Evolutionary conservation across 2,797 vertebrate genomes (phyloP), one percentile per base, ranked within the genome.

Genomic region (Chelon auratus): DNA sequence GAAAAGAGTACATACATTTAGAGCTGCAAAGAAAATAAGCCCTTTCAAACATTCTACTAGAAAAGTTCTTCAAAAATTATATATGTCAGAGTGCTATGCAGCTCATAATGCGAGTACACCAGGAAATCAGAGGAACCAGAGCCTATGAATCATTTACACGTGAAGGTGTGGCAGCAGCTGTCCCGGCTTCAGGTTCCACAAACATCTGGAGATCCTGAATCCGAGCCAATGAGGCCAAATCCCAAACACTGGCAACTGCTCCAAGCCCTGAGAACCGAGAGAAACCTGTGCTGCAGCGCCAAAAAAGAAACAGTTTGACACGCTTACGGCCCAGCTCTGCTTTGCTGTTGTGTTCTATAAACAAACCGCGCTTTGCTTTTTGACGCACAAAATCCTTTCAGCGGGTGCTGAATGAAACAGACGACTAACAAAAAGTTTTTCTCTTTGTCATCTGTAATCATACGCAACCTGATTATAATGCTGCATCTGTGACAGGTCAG

Each of bases 181-280:
- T 57, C 55, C 48, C 70, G 71, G 76, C 68, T 77, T 72, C 58
- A 39, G 75, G 79, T 85, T 80, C 63, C 52, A 6, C n/a, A 72
- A 77, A 87, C 86, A 90, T 86, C 88, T 90, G 88, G 78, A 81
- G 42, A 85, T 57, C 14, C 56, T 83, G 80, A 79, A 83, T 74
- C 53, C 7, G 56, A 82, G 83, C 89, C 89, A 90, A 84, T 22
- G 61, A 72, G 71, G 77, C 55, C 67, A 68, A 60, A 37, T 33
- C 30, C 26, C 45, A 48, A 81, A 75, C 55, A 42, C 48, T 24
- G 24, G 37, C 50, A 40, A 65, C 62, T 39, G 64, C 67, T 57
- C 51, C 59, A 65, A 36, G 56, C 22, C 67, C 60, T 12, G 48
- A 65, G 51, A 77, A 61, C 72, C 14, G 15, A 54, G 50, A 68